Evolutionary conservation across 2,797 vertebrate genomes (phyloP), one percentile per base, ranked within the genome.

Genomic region (Chromobotia macracanthus): DNA sequence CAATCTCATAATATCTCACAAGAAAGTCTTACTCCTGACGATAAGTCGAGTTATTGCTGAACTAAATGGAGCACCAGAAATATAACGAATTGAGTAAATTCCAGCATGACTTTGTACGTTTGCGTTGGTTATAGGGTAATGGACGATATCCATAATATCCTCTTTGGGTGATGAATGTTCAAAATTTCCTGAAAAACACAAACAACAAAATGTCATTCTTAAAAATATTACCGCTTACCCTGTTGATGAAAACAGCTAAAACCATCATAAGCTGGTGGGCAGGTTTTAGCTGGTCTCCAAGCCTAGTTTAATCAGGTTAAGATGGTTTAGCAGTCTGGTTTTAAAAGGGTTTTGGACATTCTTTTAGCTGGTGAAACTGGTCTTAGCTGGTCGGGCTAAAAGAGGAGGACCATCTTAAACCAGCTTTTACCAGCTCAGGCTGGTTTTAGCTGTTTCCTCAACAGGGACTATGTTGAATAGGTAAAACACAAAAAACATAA

Each of bases 11-110:
- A 28, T 28, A 61, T 61, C 25, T 61, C 58, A 28, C 23, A 61
- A 61, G 58, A 61, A 31, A 61, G 5, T 89, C 95, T 94, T 92
- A 96, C 95, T 91, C 90, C 95, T 93, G 83, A 96, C 94, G 72
- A 96, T 96, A 81, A 96, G 91, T 86, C 94, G 93, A 5, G 91
- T 95, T 82, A 95, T 93, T 80, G 94, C 94, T 3, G 93, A 93
- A 56, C 93, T 94, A 60, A 92, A 89, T 72, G 84, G 86, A 68
- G 88, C 92, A 84, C 91, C 93, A 90, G 93, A 93, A 77, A 96
- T 96, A 50, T 95, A 96, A 85, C 89, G 92, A 77, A 93, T 94
- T 8, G 91, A 91, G 80, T 96, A 96, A 82, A 95, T 91, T 0
- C 94, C 95, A 35, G 94, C 92, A 1, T 95, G 92, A 3, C 2